These are phyloP conservation scores for Pteromalus puparum DNA, from an alignment of 1,140 invertebrate species.

Conservation along the genomic window DNA sequence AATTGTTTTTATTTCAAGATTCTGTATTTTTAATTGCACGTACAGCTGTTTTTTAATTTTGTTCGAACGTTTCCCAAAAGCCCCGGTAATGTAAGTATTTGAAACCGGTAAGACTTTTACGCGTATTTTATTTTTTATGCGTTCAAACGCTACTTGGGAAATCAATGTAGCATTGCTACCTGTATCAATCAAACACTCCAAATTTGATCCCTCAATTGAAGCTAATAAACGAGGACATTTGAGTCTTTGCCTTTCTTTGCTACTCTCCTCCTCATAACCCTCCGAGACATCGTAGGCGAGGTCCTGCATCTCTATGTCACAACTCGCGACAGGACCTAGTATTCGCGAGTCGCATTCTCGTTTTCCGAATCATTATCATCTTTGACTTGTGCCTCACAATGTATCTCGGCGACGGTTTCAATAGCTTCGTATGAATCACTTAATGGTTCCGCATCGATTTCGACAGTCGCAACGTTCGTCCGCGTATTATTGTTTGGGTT, in stretches of 20 bases:
- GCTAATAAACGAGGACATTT: not conserved
- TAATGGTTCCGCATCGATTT: not conserved
- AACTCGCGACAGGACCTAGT: not conserved
- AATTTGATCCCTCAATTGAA: not conserved
- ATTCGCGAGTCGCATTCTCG: not conserved
- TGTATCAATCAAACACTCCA: not conserved
- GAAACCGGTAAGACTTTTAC: not conserved
- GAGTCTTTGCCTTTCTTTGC: not conserved
- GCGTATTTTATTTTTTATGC: not conserved
- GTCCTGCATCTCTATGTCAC: not conserved
- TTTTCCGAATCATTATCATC: not conserved
- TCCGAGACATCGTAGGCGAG: not conserved
- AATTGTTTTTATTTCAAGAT: not conserved
- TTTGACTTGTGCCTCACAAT: not conserved
- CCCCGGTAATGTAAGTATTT: not conserved
- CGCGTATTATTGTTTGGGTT: not conserved
- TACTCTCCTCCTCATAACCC: not conserved
- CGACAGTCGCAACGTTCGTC: not conserved
- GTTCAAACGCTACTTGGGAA: not conserved
- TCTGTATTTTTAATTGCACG: not conserved
- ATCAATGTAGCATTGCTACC: conserved; percentile 10
- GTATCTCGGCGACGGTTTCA: not conserved
- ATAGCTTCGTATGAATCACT: too few species aligned
- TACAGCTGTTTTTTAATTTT: not conserved
- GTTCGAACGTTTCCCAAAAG: not conserved